Base-by-base conservation (phyloP, 2,888 invertebrate species). In the Polia nebulosa region DNA sequence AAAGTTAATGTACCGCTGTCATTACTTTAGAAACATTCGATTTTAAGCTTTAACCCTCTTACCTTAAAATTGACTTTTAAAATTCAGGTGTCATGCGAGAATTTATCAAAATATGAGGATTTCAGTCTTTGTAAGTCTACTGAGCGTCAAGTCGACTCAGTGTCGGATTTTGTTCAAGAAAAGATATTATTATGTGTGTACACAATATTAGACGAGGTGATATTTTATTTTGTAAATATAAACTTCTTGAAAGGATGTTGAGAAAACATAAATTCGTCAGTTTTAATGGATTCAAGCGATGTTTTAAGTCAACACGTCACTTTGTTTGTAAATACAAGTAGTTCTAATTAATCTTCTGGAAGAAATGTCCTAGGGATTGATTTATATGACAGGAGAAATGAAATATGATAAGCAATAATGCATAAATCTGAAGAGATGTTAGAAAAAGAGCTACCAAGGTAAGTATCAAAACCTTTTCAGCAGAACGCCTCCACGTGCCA, bases 1-100 rank as follows among this genome's bases (percentile, higher is more conserved):
- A 81, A 83, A 72, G 64, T 78, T 76, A 72, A 80, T 75, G 64
- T 65, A 53, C 13, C 32, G 15, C 52, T 71, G 68, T 78, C 67
- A 72, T 72, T 68, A 61, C 51, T 51, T 60, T 2, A 25, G 3
- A 51, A 9, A n/a, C 55, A 63, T 2, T 7, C 41, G 41, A 78
- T 44, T 71, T 64, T 71, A 45, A 56, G 60, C 72, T 61, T 36
- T 71, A 64, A 15, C 8, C 0, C 6, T 1, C 0, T 5, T 0
- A 0, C 0, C 0, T n/a, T 44, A 66, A 49, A 58, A 67, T 56
- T 22, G 4, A 39, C 6, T 69, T 76, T 69, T 17, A 29, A 45
- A 58, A 25, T 25, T 32, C 1, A 8, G 9, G 34, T 34, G 39
- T 25, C 6, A 20, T 11, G 39, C 2, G 8, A 27, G 34, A 52